Conservation (phyloP, 1,140 invertebrate genomes). For the Brachionus manjavacas region DNA sequence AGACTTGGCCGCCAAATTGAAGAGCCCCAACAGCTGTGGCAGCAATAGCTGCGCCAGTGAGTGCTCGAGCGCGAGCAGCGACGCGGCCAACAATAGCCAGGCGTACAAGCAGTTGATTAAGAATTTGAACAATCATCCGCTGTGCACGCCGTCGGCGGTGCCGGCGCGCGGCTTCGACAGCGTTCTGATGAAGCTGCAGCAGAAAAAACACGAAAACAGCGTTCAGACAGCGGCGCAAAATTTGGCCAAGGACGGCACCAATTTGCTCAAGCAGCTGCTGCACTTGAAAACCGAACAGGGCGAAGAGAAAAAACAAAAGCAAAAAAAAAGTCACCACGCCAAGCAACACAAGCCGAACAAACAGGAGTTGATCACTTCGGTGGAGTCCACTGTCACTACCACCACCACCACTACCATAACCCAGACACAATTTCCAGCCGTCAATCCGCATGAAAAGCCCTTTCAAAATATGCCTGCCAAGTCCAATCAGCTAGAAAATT, state of each 20-base stretch:
- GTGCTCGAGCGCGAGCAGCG: not conserved
- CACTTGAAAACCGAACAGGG: not conserved
- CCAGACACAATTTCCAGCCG: not conserved
- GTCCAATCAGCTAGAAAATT: not conserved
- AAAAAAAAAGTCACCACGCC: not conserved
- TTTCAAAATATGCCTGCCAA: not conserved
- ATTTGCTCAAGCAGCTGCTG: slow-evolving; percentile 16
- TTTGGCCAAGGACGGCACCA: slow-evolving; percentile 8
- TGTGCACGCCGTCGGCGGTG: not conserved
- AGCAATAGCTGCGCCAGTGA: slow-evolving; percentile 29
- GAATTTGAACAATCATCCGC: slow-evolving; percentile 21
- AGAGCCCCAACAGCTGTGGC: slow-evolving; percentile 20
- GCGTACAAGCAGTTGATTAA: slow-evolving; percentile 32
- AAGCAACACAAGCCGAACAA: not conserved
- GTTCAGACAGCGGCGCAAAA: not conserved
- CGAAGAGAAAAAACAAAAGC: not conserved
- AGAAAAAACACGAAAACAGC: not conserved
- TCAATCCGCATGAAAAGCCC: slow-evolving; percentile 10
- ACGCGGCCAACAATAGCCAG: not conserved
- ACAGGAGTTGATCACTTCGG: not conserved
- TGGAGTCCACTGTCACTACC: not conserved
- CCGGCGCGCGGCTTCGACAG: not conserved
- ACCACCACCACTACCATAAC: slow-evolving; percentile 20
- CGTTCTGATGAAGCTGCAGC: slow-evolving; percentile 6
- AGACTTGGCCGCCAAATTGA: not conserved